phyloP scores from a whole-genome alignment of 2,113 vertebrate species.

The Proteles cristata region DNA sequence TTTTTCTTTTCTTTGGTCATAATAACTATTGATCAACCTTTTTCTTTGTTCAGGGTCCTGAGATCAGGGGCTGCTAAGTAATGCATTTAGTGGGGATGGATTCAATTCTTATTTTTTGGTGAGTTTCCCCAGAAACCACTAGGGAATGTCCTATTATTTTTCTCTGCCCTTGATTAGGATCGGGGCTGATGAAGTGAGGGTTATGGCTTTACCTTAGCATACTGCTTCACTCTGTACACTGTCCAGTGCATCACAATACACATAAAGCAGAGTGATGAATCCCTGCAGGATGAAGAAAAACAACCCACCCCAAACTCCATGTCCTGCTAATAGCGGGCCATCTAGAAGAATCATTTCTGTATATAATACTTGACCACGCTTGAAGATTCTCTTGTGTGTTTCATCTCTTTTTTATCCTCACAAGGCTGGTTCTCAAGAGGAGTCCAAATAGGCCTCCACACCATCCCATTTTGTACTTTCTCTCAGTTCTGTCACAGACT shows the following conservation, averaged over 20 bases:
- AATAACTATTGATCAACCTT: neutral
- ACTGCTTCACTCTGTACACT: neutral
- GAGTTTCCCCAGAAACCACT: neutral
- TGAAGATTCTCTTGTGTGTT: neutral
- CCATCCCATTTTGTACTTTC: neutral
- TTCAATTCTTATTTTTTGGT: neutral
- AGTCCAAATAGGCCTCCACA: neutral
- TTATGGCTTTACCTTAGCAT: neutral
- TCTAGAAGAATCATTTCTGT: neutral
- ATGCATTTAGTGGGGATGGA: neutral
- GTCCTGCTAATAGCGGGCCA: neutral
- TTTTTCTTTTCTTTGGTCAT: neutral
- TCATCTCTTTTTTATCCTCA: conserved; percentile 49
- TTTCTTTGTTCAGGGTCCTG: neutral
- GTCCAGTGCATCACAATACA: neutral
- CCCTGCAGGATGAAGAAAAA: neutral
- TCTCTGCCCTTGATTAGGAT: conserved; percentile 33
- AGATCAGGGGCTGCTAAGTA: neutral
- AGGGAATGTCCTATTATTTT: neutral
- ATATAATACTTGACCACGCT: neutral
- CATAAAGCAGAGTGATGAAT: neutral
- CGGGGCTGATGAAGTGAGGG: neutral
- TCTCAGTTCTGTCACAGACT: neutral
- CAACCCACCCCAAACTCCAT: neutral
- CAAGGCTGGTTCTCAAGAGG: neutral